Conservation (phyloP, 37 sponge, comb jelly and placozoan species). For the Hormiphora californensis region DNA sequence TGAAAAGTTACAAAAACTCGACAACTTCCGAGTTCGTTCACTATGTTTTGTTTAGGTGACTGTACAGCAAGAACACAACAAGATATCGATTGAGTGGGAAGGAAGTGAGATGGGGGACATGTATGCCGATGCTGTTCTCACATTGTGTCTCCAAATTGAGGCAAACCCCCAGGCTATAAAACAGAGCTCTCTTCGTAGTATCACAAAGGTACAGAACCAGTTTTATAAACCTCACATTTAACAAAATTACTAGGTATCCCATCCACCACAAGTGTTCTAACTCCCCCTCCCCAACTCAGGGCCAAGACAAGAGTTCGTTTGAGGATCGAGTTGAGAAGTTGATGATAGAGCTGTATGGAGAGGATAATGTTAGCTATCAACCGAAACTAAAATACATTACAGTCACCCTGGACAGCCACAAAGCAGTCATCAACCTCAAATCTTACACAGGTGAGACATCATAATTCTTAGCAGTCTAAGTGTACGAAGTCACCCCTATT, state of each 20-base stretch:
- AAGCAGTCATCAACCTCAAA: constrained; percentile 59
- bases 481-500: too few relatives aligned
- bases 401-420: constrained; percentile 57
- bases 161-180: constrained; percentile 60
- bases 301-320: constrained; percentile 28
- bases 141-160: constrained; percentile 73
- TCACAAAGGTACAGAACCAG: constrained; percentile 1
- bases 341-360: constrained; percentile 73
- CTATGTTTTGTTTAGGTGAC: constrained; percentile 30
- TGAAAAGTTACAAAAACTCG: neutral
- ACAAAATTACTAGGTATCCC: too few relatives aligned
- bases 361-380: constrained; percentile 60
- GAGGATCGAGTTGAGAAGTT: constrained; percentile 58
- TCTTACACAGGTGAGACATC: constrained; percentile 56
- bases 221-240: neutral
- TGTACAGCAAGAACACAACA: constrained; percentile 61
- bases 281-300: too few relatives aligned
- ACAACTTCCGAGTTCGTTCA: neutral
- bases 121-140: constrained; percentile 96
- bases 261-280: too few relatives aligned
- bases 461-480: neutral
- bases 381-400: constrained; percentile 60
- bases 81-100: constrained; percentile 68
- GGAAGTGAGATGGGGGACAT: constrained; percentile 82
- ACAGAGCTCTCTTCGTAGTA: constrained; percentile 38